Evolutionary conservation across 2,113 vertebrate genomes (phyloP).

Genomic region (Pteronura brasiliensis): DNA sequence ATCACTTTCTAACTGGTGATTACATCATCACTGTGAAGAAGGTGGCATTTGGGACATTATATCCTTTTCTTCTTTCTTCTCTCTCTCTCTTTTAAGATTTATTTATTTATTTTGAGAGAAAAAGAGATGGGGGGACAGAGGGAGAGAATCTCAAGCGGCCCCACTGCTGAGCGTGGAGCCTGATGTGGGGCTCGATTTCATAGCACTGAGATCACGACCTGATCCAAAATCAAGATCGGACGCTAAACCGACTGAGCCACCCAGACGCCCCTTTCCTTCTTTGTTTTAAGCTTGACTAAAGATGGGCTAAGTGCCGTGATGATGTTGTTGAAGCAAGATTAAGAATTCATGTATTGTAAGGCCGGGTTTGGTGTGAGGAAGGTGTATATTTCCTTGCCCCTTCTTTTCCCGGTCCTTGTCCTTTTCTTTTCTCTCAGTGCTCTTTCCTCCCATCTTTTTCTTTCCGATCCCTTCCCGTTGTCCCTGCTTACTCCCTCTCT

Average conservation of each 20-base stretch:
- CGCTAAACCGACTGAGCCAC: neutral
- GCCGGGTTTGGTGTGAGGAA: neutral
- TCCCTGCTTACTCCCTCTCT: neutral
- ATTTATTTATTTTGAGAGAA: neutral
- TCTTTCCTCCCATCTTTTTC: neutral
- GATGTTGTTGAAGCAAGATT: neutral
- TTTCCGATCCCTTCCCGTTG: neutral
- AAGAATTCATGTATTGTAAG: neutral
- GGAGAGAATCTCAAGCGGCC: neutral
- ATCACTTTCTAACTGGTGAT: neutral
- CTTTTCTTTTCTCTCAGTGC: neutral
- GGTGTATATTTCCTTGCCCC: neutral
- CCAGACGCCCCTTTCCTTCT: neutral
- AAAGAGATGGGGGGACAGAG: neutral
- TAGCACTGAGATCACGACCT: neutral
- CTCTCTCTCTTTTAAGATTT: neutral
- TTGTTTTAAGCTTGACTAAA: neutral
- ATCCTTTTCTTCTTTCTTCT: neutral
- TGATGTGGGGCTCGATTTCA: neutral
- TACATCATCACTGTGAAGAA: neutral
- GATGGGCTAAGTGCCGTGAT: neutral
- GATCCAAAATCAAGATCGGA: neutral
- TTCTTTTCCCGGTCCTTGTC: neutral
- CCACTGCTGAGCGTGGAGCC: neutral
- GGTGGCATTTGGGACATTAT: neutral